These are phyloP conservation scores for Trissoscelio sp. DNA, from an alignment of 2,888 invertebrate genomes.

Conservation along the genomic window DNA sequence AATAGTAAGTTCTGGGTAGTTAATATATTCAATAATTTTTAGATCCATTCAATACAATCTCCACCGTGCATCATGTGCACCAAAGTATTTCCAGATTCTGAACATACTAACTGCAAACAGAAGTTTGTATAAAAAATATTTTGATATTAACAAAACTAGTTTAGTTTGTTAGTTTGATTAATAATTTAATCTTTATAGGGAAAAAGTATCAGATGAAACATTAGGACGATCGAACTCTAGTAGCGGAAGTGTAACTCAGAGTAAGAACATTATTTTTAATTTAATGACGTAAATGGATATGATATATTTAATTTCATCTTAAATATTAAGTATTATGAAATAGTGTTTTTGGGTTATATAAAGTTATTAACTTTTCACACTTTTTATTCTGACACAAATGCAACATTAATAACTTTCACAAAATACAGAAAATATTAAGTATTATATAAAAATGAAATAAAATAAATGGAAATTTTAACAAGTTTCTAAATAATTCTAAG, in stretches of 20 bases:
- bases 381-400: too few species aligned
- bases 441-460: not conserved
- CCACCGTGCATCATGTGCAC: slow-evolving; percentile 83
- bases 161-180: too few species aligned
- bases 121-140: slow-evolving; percentile 74
- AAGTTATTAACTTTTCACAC: too few species aligned
- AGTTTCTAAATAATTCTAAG: too few species aligned
- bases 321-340: too few species aligned
- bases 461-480: too few species aligned
- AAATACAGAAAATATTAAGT: not conserved
- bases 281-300: too few species aligned
- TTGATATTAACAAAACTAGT: too few species aligned
- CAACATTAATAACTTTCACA: not conserved
- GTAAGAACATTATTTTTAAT: slow-evolving; percentile 31
- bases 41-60: slow-evolving; percentile 84
- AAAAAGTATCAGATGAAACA: slow-evolving; percentile 77
- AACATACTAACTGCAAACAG: slow-evolving; percentile 75
- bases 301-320: not conserved
- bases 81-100: slow-evolving; percentile 81
- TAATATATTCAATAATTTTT: slow-evolving; percentile 2
- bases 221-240: slow-evolving; percentile 77
- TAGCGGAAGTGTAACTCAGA: slow-evolving; percentile 70
- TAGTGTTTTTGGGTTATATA: too few species aligned
- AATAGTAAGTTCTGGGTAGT: not conserved
- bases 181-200: slow-evolving; percentile 70